A percentile compares a stretch with the other conserved stretches of the same genome.
These are phyloP conservation scores for Epinephelus coioides DNA, from an alignment of 2,797 vertebrate species.

Conservation along the genomic window DNA sequence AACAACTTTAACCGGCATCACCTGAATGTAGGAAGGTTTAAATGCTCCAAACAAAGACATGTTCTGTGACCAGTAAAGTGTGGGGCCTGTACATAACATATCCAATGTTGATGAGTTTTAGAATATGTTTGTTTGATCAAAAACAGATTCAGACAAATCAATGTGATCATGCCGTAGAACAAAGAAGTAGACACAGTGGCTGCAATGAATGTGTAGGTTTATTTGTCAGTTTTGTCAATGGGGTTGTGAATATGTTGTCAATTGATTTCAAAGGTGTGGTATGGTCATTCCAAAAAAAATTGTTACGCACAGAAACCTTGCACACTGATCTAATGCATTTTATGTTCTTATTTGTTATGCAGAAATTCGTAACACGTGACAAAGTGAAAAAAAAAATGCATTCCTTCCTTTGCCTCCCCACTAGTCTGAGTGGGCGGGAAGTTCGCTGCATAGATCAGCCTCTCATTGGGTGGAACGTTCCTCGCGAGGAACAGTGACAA, in stretches of 20 bases:
- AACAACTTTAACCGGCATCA: background rate
- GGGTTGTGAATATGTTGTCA: background rate
- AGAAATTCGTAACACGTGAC: too few species aligned
- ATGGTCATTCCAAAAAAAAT: background rate
- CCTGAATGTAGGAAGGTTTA: background rate
- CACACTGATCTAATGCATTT: too few species aligned
- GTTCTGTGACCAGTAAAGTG: background rate
- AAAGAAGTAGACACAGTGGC: background rate
- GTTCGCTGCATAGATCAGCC: too few species aligned
- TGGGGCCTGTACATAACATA: background rate
- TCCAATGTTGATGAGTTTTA: background rate
- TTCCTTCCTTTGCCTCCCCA: too few species aligned
- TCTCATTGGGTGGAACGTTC: too few species aligned
- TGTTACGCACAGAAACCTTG: too few species aligned
- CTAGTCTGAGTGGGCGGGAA: too few species aligned
- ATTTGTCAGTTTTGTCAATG: background rate
- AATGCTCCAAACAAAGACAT: background rate
- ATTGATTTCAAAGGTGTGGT: too few species aligned
- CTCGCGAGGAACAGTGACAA: too few species aligned
- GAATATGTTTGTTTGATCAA: background rate
- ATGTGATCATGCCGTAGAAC: background rate
- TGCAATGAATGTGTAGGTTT: background rate
- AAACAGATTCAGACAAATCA: constrained; percentile 4
- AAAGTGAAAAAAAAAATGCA: too few species aligned
- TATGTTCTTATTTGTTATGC: too few species aligned